Evolutionary conservation across 2,888 invertebrate genomes (phyloP).

Genomic region (Zygogramma bicolorata): DNA sequence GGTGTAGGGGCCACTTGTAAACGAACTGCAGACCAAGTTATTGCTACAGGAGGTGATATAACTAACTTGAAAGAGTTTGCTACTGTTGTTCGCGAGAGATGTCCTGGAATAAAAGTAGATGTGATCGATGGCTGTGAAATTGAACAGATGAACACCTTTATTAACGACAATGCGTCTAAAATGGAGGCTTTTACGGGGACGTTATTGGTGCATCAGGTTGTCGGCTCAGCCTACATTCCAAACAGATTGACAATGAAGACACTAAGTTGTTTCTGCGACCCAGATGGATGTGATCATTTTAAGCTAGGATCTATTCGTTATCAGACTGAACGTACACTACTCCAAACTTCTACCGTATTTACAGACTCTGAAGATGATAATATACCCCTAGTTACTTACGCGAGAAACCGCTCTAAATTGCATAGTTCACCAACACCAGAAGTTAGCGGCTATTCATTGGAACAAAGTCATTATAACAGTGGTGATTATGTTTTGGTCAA

Average conservation of each 20-base stretch:
- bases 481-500: not conserved
- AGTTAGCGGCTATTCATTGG: not conserved
- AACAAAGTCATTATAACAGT: not conserved
- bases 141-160: slow-evolving; percentile 26
- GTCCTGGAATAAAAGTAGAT: slow-evolving; percentile 39
- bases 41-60: slow-evolving; percentile 56
- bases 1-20: slow-evolving; percentile 58
- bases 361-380: not conserved
- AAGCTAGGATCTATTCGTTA: not conserved
- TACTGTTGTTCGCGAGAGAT: slow-evolving; percentile 41
- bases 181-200: slow-evolving; percentile 25
- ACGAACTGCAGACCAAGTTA: slow-evolving; percentile 55
- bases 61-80: slow-evolving; percentile 48
- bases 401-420: not conserved
- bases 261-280: slow-evolving; percentile 28
- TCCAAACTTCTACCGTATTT: not conserved
- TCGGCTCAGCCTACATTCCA: slow-evolving; percentile 19
- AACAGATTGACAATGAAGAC: slow-evolving; percentile 26
- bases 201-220: slow-evolving; percentile 31
- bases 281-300: not conserved
- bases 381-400: not conserved
- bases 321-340: not conserved
- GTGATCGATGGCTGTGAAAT: slow-evolving; percentile 48
- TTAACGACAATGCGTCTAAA: slow-evolving; percentile 20
- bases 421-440: not conserved